Percentiles rank a stretch among this genome's conserved stretches.
These are phyloP conservation scores for Saimiri boliviensis DNA, from an alignment of 2,113 vertebrate species.

Conservation along the genomic window DNA sequence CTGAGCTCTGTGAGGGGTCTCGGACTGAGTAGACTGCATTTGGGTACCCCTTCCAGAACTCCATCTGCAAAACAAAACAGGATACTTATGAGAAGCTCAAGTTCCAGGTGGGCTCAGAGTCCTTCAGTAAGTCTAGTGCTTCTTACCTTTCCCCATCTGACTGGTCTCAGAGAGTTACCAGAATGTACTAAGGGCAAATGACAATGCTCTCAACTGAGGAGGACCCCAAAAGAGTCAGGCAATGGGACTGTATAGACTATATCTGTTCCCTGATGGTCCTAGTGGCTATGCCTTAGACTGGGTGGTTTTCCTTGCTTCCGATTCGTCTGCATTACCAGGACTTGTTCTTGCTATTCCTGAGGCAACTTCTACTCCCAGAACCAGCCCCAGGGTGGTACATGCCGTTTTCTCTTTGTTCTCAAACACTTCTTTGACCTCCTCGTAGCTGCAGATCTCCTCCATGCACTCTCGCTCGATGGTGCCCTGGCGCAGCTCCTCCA, in stretches of 20 bases:
- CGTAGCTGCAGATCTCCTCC: slow-evolving; percentile 93
- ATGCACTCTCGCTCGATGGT: slow-evolving; percentile 91
- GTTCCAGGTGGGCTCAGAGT: not conserved
- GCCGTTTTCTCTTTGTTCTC: slow-evolving; percentile 93
- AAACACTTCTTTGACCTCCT: slow-evolving; percentile 93
- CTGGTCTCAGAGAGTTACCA: not conserved
- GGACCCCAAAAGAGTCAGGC: not conserved
- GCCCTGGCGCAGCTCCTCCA: slow-evolving; percentile 91
- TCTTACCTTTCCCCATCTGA: not conserved
- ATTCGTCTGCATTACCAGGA: not conserved
- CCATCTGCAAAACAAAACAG: slow-evolving; percentile 85
- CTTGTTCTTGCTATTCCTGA: not conserved
- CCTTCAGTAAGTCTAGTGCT: not conserved
- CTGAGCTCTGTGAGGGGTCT: slow-evolving; percentile 85
- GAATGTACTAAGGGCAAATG: not conserved
- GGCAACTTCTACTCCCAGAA: not conserved
- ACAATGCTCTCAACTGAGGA: not conserved
- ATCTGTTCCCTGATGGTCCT: not conserved
- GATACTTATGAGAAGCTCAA: not conserved
- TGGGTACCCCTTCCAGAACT: slow-evolving; percentile 91
- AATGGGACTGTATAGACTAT: not conserved
- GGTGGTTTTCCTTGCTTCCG: not conserved
- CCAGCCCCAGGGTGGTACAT: slow-evolving; percentile 43
- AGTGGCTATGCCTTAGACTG: not conserved
- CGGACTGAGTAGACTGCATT: slow-evolving; percentile 87